A percentile compares a stretch with the other conserved stretches of the same genome.
These are phyloP conservation scores for Ochropleura leucogaster DNA, from an alignment of 2,888 invertebrate species.

Conservation along the genomic window DNA sequence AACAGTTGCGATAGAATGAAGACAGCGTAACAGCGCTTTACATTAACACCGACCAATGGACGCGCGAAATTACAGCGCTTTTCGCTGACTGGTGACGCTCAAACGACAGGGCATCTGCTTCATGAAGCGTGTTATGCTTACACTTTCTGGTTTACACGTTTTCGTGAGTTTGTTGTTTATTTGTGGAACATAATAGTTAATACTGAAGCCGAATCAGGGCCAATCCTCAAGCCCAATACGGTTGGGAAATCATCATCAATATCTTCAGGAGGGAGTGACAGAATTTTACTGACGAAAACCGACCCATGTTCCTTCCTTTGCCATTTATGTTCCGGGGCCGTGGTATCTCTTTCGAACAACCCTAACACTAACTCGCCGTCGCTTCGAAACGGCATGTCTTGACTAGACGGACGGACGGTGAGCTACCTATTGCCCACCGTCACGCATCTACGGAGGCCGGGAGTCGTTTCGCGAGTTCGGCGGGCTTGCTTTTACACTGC, in stretches of 20 bases:
- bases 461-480: background rate
- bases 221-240: too few species aligned
- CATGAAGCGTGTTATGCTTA: conserved; percentile 32
- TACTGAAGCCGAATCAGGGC: background rate
- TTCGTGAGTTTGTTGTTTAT: conserved; percentile 21
- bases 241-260: too few species aligned
- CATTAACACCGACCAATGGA: conserved; percentile 34
- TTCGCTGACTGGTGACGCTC: conserved; percentile 27
- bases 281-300: too few species aligned
- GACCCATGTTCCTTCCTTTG: too few species aligned
- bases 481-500: background rate
- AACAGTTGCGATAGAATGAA: conserved; percentile 29
- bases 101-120: conserved; percentile 45
- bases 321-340: too few species aligned
- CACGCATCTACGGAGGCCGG: too few species aligned
- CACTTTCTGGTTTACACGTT: conserved; percentile 32
- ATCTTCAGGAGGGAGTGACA: too few species aligned
- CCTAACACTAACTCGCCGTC: too few species aligned
- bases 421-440: too few species aligned
- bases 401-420: too few species aligned
- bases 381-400: too few species aligned
- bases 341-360: too few species aligned
- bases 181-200: background rate
- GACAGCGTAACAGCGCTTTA: conserved; percentile 39
- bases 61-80: conserved; percentile 44